Evolutionary conservation across 2,113 vertebrate species (phyloP).

Genomic region (Coptodon bakossiorum): DNA sequence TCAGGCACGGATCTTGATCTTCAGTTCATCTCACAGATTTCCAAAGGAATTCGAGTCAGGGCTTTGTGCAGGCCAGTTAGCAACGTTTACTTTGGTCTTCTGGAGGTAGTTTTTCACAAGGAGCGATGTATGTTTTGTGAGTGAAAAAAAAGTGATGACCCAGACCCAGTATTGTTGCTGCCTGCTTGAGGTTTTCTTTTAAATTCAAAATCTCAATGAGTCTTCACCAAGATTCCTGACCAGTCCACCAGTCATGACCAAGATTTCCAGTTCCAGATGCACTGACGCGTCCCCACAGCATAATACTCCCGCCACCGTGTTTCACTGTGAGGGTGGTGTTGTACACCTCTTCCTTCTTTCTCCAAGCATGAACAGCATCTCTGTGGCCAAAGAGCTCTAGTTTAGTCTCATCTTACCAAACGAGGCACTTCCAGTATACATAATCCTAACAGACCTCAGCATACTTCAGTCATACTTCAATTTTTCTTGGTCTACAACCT

Average conservation of each 20-base stretch:
- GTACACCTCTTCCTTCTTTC: neutral
- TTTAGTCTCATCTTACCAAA: neutral
- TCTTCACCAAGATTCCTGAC: neutral
- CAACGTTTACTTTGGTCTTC: neutral
- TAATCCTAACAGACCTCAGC: neutral
- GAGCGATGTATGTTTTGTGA: neutral
- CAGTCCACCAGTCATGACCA: neutral
- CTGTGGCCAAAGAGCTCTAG: neutral
- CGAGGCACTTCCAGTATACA: neutral
- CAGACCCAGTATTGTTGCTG: neutral
- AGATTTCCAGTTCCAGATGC: neutral
- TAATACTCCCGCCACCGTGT: neutral
- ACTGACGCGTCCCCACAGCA: neutral
- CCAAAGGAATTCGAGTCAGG: neutral
- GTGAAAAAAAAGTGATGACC: neutral
- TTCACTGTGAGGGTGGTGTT: neutral
- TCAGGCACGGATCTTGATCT: neutral
- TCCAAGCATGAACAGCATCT: neutral
- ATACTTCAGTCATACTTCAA: neutral
- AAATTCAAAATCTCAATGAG: neutral
- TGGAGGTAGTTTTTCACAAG: neutral
- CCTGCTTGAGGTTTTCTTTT: neutral
- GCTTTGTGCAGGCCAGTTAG: neutral
- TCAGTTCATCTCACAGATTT: neutral
- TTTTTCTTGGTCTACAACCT: neutral